Percentiles rank a stretch among this genome's conserved stretches.
phyloP scores from a whole-genome alignment of 1,140 invertebrate genomes.

The Drosophila ficusphila region DNA sequence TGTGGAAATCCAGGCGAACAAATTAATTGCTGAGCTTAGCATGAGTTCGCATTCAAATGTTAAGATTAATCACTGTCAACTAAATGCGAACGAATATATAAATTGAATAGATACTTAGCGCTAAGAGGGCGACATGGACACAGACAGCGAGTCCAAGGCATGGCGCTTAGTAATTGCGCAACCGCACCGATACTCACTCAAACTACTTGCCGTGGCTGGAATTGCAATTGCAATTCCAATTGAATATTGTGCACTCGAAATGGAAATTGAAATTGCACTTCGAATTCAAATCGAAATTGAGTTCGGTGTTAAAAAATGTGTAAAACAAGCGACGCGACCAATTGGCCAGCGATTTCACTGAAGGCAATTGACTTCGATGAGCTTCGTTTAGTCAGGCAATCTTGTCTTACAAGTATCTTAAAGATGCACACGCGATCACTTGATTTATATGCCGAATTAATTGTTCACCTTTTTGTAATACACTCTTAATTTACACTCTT shows the following conservation, averaged over 20 bases:
- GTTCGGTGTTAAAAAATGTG: slow-evolving; percentile 46
- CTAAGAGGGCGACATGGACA: slow-evolving; percentile 27
- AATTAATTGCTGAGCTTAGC: slow-evolving; percentile 52
- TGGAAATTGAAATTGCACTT: slow-evolving; percentile 38
- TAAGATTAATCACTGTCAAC: slow-evolving; percentile 80
- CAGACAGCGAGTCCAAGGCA: slow-evolving; percentile 47
- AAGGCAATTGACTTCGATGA: slow-evolving; percentile 26
- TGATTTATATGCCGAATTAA: slow-evolving; percentile 34
- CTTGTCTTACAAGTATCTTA: slow-evolving; percentile 29
- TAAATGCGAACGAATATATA: slow-evolving; percentile 56
- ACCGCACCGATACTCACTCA: slow-evolving; percentile 63
- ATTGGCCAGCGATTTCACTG: slow-evolving; percentile 53
- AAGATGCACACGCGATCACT: slow-evolving; percentile 36
- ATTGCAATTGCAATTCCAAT: slow-evolving; percentile 63
- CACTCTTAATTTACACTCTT: not conserved
- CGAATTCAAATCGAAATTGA: slow-evolving; percentile 46
- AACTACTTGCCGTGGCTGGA: slow-evolving; percentile 59
- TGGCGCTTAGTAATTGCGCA: slow-evolving; percentile 69
- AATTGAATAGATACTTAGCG: slow-evolving; percentile 69
- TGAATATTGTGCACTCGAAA: slow-evolving; percentile 35
- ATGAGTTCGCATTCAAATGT: slow-evolving; percentile 64
- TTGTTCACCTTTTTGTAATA: slow-evolving; percentile 28
- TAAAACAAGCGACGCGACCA: slow-evolving; percentile 53
- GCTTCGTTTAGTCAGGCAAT: slow-evolving; percentile 18
- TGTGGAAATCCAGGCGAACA: slow-evolving; percentile 14